These are phyloP conservation scores for Adoxophyes honmai DNA, from an alignment of 1,140 invertebrate genomes.

Conservation along the genomic window DNA sequence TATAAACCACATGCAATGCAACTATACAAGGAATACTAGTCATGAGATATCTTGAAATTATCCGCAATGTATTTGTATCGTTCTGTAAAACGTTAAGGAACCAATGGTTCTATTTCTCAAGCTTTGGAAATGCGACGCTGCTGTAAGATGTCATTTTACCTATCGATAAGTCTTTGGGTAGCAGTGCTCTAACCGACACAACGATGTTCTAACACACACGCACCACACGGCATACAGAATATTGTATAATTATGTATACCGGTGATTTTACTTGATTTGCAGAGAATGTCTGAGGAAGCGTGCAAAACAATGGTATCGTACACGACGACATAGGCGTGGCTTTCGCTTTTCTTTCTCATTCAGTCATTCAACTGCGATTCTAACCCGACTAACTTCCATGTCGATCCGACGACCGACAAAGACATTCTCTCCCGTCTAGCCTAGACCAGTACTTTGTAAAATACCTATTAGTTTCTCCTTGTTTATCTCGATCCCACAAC, in stretches of 20 bases:
- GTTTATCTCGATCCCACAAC: conserved; percentile 47
- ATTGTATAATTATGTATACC: conserved; percentile 40
- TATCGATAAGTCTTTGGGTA: conserved; percentile 17
- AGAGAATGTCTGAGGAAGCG: conserved; percentile 88
- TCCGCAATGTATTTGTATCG: too few relatives aligned
- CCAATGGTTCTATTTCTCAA: too few relatives aligned
- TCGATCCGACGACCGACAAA: not conserved
- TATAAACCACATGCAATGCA: too few relatives aligned
- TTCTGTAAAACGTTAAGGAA: too few relatives aligned
- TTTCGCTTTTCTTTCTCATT: conserved; percentile 74
- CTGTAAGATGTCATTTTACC: too few relatives aligned
- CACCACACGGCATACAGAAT: conserved; percentile 27
- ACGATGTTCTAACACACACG: conserved; percentile 31
- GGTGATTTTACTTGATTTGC: conserved; percentile 81
- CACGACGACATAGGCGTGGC: conserved; percentile 75
- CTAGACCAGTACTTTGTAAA: conserved; percentile 38
- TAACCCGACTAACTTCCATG: conserved; percentile 67
- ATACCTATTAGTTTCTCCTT: conserved; percentile 37
- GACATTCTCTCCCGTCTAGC: conserved; percentile 12
- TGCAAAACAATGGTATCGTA: conserved; percentile 90
- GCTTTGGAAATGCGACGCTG: too few relatives aligned
- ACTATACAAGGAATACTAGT: too few relatives aligned
- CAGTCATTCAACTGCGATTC: conserved; percentile 66
- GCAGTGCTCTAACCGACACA: conserved; percentile 31
- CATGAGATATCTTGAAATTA: too few relatives aligned